A percentile compares a stretch with the other conserved stretches of the same genome.
Evolutionary conservation across 2,113 vertebrate genomes (phyloP).

Genomic region (Sula dactylatra): DNA sequence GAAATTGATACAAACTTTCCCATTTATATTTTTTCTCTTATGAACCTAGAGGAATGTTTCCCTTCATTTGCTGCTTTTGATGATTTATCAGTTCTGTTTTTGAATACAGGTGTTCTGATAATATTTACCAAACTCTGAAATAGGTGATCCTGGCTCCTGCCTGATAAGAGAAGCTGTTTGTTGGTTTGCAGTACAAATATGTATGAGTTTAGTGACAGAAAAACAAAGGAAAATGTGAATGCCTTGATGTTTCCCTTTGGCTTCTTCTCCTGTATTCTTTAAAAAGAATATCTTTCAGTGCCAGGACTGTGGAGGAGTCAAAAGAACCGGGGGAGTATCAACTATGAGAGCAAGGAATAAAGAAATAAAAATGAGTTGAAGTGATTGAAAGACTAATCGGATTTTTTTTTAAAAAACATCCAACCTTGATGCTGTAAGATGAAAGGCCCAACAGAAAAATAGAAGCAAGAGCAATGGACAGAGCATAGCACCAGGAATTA

Average conservation of each 20-base stretch:
- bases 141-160: constrained; percentile 22
- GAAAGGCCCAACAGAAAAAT: neutral
- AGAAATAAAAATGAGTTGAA: neutral
- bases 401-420: neutral
- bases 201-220: neutral
- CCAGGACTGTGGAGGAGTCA: neutral
- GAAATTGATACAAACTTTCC: neutral
- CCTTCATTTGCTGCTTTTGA: constrained; percentile 12
- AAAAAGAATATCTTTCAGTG: constrained; percentile 1
- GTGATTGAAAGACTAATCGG: neutral
- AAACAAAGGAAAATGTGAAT: neutral
- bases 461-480: neutral
- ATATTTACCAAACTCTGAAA: neutral
- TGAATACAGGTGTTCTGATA: neutral
- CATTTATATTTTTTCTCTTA: neutral
- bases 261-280: neutral
- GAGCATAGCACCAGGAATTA: neutral
- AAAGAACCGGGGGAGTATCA: neutral
- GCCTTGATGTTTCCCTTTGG: neutral
- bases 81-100: neutral
- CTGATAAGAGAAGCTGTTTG: constrained; percentile 35
- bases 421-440: neutral
- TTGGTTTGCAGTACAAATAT: neutral
- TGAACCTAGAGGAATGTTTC: neutral
- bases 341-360: neutral